A percentile compares a stretch with the other conserved stretches of the same genome.
Conservation (phyloP, 2,797 vertebrate species). For the Ambastaia sidthimunki region DNA sequence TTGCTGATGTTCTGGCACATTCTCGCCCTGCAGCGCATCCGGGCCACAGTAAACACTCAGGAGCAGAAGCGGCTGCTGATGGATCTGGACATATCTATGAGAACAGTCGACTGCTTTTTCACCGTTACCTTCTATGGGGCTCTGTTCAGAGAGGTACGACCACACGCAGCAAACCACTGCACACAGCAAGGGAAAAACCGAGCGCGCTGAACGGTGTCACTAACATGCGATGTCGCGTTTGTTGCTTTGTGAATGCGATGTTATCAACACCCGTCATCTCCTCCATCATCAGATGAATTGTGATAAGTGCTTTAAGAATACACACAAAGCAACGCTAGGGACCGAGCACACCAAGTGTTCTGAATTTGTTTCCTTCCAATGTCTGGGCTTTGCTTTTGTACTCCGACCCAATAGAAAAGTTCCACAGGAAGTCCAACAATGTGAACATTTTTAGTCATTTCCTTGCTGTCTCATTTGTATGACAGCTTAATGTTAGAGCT, state of each 20-base stretch:
- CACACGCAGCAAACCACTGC: background rate
- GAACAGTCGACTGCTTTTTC: slow-evolving; percentile 94
- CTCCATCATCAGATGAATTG: background rate
- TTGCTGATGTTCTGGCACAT: background rate
- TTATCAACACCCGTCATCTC: background rate
- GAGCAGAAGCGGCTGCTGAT: slow-evolving; percentile 95
- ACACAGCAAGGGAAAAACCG: background rate
- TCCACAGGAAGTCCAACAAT: slow-evolving; percentile 41
- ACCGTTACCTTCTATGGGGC: slow-evolving; percentile 96
- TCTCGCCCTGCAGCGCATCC: slow-evolving; percentile 80
- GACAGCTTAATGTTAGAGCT: slow-evolving; percentile 10
- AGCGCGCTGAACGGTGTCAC: background rate
- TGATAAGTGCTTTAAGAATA: background rate
- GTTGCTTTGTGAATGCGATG: background rate
- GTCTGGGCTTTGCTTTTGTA: slow-evolving; percentile 1
- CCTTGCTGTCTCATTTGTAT: slow-evolving; percentile 6
- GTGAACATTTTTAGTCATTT: slow-evolving; percentile 30
- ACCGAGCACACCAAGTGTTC: background rate
- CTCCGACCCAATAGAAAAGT: slow-evolving; percentile 4
- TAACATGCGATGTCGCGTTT: background rate
- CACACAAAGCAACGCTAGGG: background rate
- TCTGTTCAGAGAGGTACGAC: slow-evolving; percentile 90
- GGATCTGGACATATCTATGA: slow-evolving; percentile 97
- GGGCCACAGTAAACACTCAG: slow-evolving; percentile 95
- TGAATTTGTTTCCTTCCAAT: background rate